Percentiles rank a stretch among this genome's conserved stretches.
Conservation (phyloP, 2,797 vertebrate genomes). For the Cuculus canorus region DNA sequence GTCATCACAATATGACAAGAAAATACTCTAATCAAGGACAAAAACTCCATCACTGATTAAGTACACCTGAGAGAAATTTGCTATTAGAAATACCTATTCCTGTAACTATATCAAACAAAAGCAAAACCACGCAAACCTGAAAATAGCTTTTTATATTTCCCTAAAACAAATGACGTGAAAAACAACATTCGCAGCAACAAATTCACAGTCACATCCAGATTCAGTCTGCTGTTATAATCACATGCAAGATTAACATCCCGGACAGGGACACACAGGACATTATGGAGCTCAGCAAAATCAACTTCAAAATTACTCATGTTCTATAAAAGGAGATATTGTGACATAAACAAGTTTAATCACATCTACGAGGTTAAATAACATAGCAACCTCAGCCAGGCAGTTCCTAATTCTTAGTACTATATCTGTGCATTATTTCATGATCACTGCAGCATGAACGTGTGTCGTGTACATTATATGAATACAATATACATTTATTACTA, state of each 20-base stretch:
- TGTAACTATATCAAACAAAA: background rate
- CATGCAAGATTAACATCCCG: background rate
- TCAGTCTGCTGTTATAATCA: conserved; percentile 4
- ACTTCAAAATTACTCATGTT: background rate
- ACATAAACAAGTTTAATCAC: background rate
- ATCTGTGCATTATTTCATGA: background rate
- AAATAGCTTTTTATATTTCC: background rate
- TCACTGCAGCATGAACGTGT: background rate
- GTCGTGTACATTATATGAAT: background rate
- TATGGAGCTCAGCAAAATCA: background rate
- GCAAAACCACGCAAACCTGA: background rate
- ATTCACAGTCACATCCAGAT: background rate
- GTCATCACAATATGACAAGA: conserved; percentile 7
- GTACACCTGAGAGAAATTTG: background rate
- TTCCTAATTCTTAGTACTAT: background rate
- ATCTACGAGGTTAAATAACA: background rate
- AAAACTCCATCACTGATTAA: background rate
- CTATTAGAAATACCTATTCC: background rate
- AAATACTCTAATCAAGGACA: background rate
- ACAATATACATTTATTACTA: background rate
- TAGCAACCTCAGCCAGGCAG: background rate
- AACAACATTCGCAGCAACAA: conserved; percentile 24
- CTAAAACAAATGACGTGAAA: background rate
- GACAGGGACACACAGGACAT: background rate
- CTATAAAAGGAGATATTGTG: background rate